Base-by-base conservation (phyloP, 2,113 vertebrate genomes). In the Pseudolaguvia tuberculata region DNA sequence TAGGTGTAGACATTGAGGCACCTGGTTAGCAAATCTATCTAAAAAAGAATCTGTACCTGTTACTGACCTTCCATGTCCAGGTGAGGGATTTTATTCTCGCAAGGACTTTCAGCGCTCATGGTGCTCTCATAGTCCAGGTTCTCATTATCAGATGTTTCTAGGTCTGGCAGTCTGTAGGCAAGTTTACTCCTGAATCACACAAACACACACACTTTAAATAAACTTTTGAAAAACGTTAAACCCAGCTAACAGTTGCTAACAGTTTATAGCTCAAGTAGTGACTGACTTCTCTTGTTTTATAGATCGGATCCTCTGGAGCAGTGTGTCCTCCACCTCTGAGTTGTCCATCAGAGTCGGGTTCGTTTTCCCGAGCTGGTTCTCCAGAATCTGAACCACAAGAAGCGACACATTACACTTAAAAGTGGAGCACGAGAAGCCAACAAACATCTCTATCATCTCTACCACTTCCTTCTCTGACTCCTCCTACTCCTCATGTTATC, bases 241-340 rank as follows among this genome's bases (percentile, higher is more conserved):
- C 39, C 39, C 39, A 42, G 39, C 39, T 35, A 35, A 35, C 31
- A 35, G 31, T 35, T 6, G 4, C 1, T 63, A 42, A 47, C 7
- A 25, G 21, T 10, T 65, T 65, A 9, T 47, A 63, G 2, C 39
- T n/a, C 9, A 53, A 39, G 47, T 51, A 9, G 59, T 3, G 5
- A 57, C 85, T 85, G 81, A 96, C 97, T 98, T 99, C 75, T 98
- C 94, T 75, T 98, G 89, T 80, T 99, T 98, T 79, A 99, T 92
- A 4, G 94, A 96, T 82, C 87, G 91, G 61, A 98, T 93, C 69
- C 91, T 92, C 25, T 95, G 89, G 0, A 97, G 90, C 78, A 98
- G 91, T 27, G 89, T 90, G 79, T 85, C 91, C 80, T 91, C 89
- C 3, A 88, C 83, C 0, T 92, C 92, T 0, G 48, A 50, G 0